phyloP scores from a whole-genome alignment of 2,113 vertebrate genomes.

The Carassius gibelio region DNA sequence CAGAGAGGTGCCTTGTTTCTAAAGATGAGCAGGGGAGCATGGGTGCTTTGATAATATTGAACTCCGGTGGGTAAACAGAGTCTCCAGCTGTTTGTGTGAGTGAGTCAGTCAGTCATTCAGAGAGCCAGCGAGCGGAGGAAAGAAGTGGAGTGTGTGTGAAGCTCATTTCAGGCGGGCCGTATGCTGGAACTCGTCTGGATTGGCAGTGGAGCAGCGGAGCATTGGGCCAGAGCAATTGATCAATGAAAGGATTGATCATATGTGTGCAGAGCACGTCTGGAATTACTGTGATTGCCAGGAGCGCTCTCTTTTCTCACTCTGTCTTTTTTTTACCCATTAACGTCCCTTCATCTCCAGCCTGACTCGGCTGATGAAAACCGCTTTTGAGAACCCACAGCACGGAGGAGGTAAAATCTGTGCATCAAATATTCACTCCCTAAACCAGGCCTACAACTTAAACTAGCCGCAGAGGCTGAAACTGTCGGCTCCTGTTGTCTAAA shows the following conservation, averaged over 20 bases:
- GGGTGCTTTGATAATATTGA: slow-evolving; percentile 66
- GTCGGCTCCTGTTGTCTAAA: slow-evolving; percentile 40
- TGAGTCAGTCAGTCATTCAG: slow-evolving; percentile 18
- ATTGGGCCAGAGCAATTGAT: slow-evolving; percentile 58
- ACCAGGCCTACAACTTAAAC: slow-evolving; percentile 16
- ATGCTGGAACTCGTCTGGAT: slow-evolving; percentile 65
- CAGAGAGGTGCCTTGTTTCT: slow-evolving; percentile 25
- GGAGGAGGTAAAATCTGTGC: neutral
- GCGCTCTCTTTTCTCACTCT: slow-evolving; percentile 28
- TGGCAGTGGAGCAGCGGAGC: slow-evolving; percentile 54
- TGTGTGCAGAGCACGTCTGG: slow-evolving; percentile 55
- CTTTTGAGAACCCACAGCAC: slow-evolving; percentile 16
- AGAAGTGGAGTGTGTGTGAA: slow-evolving; percentile 59
- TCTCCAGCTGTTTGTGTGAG: slow-evolving; percentile 40
- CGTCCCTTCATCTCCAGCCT: slow-evolving; percentile 40
- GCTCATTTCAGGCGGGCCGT: slow-evolving; percentile 67
- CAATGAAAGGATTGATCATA: slow-evolving; percentile 62
- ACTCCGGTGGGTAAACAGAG: slow-evolving; percentile 56
- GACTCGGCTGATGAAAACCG: slow-evolving; percentile 10
- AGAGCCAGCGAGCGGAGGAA: slow-evolving; percentile 50
- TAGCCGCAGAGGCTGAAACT: slow-evolving; percentile 25
- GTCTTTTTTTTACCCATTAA: slow-evolving; percentile 9
- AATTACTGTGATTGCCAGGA: slow-evolving; percentile 41
- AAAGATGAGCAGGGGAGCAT: slow-evolving; percentile 51
- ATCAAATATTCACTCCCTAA: slow-evolving; percentile 20